Evolutionary conservation across 2,797 vertebrate species (phyloP).

Genomic region (Potorous gilbertii): DNA sequence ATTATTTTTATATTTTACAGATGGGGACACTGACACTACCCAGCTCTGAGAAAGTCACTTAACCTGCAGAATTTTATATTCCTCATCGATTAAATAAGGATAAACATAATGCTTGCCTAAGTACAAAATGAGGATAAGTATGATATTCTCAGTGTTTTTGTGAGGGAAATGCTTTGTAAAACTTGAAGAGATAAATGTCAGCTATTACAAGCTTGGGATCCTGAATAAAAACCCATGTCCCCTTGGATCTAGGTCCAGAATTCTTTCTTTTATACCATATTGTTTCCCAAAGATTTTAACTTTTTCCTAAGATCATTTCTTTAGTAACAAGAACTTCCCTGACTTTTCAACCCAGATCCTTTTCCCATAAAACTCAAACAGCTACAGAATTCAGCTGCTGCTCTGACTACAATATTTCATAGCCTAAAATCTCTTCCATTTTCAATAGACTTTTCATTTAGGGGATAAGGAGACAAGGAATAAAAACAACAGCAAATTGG

Average conservation of each 20-base stretch:
- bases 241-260: neutral
- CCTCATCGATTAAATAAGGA: neutral
- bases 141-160: neutral
- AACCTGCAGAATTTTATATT: no score
- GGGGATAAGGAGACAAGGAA: constrained; percentile 8
- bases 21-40: neutral
- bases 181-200: neutral
- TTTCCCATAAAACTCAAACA: neutral
- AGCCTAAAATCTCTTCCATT: neutral
- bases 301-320: neutral
- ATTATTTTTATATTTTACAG: neutral
- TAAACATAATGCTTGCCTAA: neutral
- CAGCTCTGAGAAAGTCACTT: neutral
- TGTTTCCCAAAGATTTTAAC: neutral
- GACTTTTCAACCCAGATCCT: neutral
- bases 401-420: constrained; percentile 9
- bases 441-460: constrained; percentile 10
- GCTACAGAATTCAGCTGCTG: constrained; percentile 16
- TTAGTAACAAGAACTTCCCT: neutral
- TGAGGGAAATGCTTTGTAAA: neutral
- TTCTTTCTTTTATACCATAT: neutral
- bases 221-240: neutral
- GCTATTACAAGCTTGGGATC: neutral
- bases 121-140: neutral
- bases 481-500: neutral